phyloP scores from a whole-genome alignment of 1,140 invertebrate genomes.

The Capitella teleta region DNA sequence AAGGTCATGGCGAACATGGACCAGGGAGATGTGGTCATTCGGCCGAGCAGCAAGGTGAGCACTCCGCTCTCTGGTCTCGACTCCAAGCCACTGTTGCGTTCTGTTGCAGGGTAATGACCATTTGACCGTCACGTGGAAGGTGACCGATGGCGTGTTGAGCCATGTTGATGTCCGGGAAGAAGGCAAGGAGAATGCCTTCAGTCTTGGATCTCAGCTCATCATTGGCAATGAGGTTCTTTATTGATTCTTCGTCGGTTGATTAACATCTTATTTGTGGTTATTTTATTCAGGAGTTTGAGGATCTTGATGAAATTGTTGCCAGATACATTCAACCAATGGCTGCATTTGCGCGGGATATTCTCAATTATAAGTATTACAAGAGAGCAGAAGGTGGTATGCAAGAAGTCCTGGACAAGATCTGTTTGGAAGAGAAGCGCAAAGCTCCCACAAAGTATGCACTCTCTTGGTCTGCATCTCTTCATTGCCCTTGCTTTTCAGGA shows the following conservation, averaged over 20 bases:
- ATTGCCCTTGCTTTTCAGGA: slow-evolving; percentile 21
- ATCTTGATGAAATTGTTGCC: slow-evolving; percentile 97
- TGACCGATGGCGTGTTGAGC: slow-evolving; percentile 83
- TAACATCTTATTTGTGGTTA: neutral
- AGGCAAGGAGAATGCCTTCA: slow-evolving; percentile 93
- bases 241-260: neutral
- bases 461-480: neutral
- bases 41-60: slow-evolving; percentile 81
- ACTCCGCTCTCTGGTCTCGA: neutral
- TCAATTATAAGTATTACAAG: slow-evolving; percentile 83
- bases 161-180: slow-evolving; percentile 93
- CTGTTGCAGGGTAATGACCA: slow-evolving; percentile 70
- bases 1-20: slow-evolving; percentile 82
- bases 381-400: slow-evolving; percentile 52
- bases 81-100: neutral
- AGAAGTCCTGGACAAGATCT: slow-evolving; percentile 71
- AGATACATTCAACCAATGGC: slow-evolving; percentile 94
- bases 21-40: slow-evolving; percentile 89
- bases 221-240: slow-evolving; percentile 29
- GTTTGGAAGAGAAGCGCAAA: slow-evolving; percentile 47
- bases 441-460: slow-evolving; percentile 23
- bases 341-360: slow-evolving; percentile 72
- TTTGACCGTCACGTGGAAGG: slow-evolving; percentile 97
- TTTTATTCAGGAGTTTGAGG: slow-evolving; percentile 72
- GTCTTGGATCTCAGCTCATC: slow-evolving; percentile 71